phyloP scores from a whole-genome alignment of 2,797 vertebrate genomes.

The Halcyon smyrnensis region DNA sequence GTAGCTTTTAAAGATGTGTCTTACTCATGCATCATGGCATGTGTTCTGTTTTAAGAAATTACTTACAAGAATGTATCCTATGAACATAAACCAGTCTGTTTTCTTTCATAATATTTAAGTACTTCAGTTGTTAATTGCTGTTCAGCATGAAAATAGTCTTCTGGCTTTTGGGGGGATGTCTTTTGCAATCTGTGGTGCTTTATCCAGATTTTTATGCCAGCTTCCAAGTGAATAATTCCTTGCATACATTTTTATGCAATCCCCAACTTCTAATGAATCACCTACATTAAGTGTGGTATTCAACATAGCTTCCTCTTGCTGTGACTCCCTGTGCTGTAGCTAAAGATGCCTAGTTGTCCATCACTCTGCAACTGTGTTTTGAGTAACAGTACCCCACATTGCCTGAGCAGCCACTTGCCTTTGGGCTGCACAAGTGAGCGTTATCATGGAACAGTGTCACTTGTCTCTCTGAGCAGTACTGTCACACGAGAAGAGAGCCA shows the following conservation, averaged over 20 bases:
- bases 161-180: background rate
- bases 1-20: background rate
- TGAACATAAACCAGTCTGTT: background rate
- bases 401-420: slow-evolving; percentile 38
- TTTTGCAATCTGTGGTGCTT: background rate
- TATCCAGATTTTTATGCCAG: background rate
- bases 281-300: background rate
- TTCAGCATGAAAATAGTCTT: slow-evolving; percentile 43
- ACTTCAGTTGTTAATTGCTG: slow-evolving; percentile 17
- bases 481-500: slow-evolving; percentile 27
- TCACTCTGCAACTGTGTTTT: background rate
- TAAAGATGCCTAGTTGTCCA: slow-evolving; percentile 3
- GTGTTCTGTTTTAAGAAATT: slow-evolving; percentile 29
- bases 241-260: background rate
- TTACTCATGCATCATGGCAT: slow-evolving; percentile 10
- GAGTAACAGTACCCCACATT: slow-evolving; percentile 32
- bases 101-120: slow-evolving; percentile 34
- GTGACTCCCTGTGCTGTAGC: slow-evolving; percentile 6
- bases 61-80: slow-evolving; percentile 11
- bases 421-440: slow-evolving; percentile 11
- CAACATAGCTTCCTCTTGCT: background rate
- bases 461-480: slow-evolving; percentile 56
- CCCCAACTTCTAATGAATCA: background rate
- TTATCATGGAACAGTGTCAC: slow-evolving; percentile 45
- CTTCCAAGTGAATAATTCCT: background rate